Evolutionary conservation across 2,888 invertebrate genomes (phyloP).

Genomic region (Agrotis clavis): DNA sequence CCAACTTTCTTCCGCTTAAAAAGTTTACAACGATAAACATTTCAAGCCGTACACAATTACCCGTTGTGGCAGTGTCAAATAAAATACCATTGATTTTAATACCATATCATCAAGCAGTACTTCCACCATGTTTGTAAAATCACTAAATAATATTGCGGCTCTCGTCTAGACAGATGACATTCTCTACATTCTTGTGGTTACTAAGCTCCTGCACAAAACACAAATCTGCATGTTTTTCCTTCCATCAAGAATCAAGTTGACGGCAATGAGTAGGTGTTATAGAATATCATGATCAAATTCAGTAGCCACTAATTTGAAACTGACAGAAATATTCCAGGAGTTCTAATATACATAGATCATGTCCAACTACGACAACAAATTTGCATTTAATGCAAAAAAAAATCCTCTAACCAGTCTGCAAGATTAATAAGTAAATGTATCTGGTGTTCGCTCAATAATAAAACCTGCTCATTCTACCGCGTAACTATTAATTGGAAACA

Average conservation of each 20-base stretch:
- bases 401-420: slow-evolving; percentile 2
- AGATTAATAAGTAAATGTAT: slow-evolving; percentile 37
- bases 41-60: neutral
- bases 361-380: slow-evolving; percentile 1
- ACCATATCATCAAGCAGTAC: slow-evolving; percentile 4
- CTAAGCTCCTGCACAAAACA: slow-evolving; percentile 9
- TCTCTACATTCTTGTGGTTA: slow-evolving; percentile 17
- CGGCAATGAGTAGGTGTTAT: neutral
- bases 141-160: slow-evolving; percentile 9
- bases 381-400: slow-evolving; percentile 11
- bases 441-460: slow-evolving; percentile 24
- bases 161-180: slow-evolving; percentile 10
- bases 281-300: neutral
- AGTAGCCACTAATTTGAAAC: neutral
- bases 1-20: slow-evolving; percentile 13
- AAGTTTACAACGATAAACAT: slow-evolving; percentile 3
- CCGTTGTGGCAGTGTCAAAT: slow-evolving; percentile 1
- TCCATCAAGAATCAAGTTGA: slow-evolving; percentile 6
- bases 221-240: slow-evolving; percentile 1
- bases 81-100: slow-evolving; percentile 13
- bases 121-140: slow-evolving; percentile 3
- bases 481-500: slow-evolving; percentile 39
- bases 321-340: neutral
- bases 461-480: slow-evolving; percentile 22
- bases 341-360: slow-evolving; percentile 10